These are phyloP conservation scores for Seriola quinqueradiata DNA, from an alignment of 2,113 vertebrate genomes.

Conservation along the genomic window DNA sequence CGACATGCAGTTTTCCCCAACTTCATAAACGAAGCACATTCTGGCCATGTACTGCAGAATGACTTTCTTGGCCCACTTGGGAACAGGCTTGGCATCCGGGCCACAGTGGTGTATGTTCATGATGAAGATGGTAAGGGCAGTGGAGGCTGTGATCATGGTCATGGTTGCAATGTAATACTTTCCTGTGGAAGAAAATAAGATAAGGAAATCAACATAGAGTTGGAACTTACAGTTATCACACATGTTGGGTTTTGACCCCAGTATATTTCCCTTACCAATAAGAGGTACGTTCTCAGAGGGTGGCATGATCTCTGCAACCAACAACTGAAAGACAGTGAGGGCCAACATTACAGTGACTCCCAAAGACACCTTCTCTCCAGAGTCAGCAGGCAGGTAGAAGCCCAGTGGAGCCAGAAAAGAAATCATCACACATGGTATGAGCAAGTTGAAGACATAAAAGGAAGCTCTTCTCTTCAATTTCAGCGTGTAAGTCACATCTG, in stretches of 20 bases:
- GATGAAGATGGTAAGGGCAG: constrained; percentile 92
- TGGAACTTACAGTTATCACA: not conserved
- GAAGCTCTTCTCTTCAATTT: constrained; percentile 89
- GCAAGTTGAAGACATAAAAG: constrained; percentile 93
- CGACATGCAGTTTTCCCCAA: constrained; percentile 86
- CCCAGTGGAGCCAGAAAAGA: constrained; percentile 92
- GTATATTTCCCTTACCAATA: constrained; percentile 86
- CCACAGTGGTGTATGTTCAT: constrained; percentile 94
- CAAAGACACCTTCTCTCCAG: constrained; percentile 93
- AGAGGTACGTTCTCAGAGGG: constrained; percentile 92
- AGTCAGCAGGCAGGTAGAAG: constrained; percentile 93
- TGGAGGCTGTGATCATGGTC: constrained; percentile 94
- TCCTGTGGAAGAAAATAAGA: constrained; percentile 77
- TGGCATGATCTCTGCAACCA: constrained; percentile 94
- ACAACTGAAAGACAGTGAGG: constrained; percentile 93
- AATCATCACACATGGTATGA: constrained; percentile 93
- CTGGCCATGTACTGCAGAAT: constrained; percentile 89
- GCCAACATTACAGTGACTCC: constrained; percentile 94
- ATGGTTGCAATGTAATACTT: constrained; percentile 96
- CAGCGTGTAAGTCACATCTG: constrained; percentile 91
- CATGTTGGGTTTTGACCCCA: not conserved
- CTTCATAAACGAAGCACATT: constrained; percentile 88
- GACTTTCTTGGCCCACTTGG: constrained; percentile 87
- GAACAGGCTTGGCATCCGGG: constrained; percentile 88
- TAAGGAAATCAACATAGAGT: constrained; percentile 3